phyloP scores from a whole-genome alignment of 2,797 vertebrate genomes.

The Sphenodon punctatus region DNA sequence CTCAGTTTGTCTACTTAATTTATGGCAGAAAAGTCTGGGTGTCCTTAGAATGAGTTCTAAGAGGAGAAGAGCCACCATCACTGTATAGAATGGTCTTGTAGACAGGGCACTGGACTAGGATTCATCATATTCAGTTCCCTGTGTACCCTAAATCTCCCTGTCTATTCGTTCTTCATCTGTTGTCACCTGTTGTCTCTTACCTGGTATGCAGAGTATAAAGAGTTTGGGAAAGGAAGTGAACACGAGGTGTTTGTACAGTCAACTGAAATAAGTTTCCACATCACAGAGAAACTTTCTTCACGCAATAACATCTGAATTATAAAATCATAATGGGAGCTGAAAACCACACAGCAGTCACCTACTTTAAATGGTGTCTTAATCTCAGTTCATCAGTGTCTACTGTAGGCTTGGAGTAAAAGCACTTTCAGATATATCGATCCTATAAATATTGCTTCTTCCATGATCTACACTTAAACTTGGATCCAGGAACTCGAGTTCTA shows the following conservation, averaged over 20 bases:
- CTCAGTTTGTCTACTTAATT: neutral
- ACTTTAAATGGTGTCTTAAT: too few relatives aligned
- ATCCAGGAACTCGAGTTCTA: neutral
- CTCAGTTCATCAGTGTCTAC: too few relatives aligned
- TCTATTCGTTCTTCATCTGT: neutral
- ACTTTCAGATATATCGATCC: neutral
- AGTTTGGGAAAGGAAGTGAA: neutral
- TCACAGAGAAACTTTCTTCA: neutral
- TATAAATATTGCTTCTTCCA: too few relatives aligned
- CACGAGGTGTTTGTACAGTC: neutral
- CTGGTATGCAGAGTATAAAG: neutral
- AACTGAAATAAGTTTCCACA: neutral
- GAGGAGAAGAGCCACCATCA: neutral
- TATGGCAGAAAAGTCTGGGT: neutral
- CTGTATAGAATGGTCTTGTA: neutral
- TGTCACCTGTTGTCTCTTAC: neutral
- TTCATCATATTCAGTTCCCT: neutral
- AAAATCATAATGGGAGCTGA: too few relatives aligned
- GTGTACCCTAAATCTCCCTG: neutral
- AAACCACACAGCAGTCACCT: too few relatives aligned
- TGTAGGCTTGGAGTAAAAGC: neutral
- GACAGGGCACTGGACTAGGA: neutral
- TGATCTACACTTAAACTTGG: neutral
- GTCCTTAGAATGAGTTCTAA: neutral
- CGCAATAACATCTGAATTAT: neutral